Evolutionary conservation across 2,113 vertebrate genomes (phyloP), one percentile per base, ranked within the genome.

Genomic region (Xenotilapia flavipinnis): DNA sequence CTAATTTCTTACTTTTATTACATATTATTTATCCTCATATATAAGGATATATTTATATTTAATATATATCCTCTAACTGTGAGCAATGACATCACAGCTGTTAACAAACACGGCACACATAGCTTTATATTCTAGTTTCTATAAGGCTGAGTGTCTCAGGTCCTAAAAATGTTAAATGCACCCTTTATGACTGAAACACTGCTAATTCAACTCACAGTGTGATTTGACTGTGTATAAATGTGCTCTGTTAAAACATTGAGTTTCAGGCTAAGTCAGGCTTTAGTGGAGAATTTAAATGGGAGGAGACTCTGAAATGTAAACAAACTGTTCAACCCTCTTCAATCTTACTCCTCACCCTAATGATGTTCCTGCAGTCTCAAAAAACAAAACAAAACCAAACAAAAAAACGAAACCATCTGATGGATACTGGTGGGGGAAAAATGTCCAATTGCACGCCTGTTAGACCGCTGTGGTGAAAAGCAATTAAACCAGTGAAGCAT

Each of bases 401-500:
- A 60, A 60, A 60, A 36, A 36, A 73, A 73, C 5, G 0, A 47
- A 49, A 49, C 42, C 26, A 49, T 6, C 38, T 26, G 5, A 17
- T 45, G 40, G 21, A 45, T 26, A 45, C 38, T 73, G 40, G 21
- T 26, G 38, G 68, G 19, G n/a, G 23, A 3, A n/a, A 77, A 38
- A 65, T 36, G 38, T 84, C 11, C 9, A 12, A 77, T 21, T 21
- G 9, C 47, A 79, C 38, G 19, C 54, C 70, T 89, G 80, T 31
- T 82, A 10, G 4, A 36, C 31, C 8, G 4, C 53, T 58, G 7
- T 73, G 40, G 28, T 23, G 3, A 56, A 36, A 31, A 83, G 56
- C 51, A n/a, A 36, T 86, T 36, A 47, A 77, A 79, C 54, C 47
- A 14, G 3, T n/a, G 36, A 54, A 19, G 28, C 73, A 84, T 68